Percentiles rank a stretch among this genome's conserved stretches.
Conservation (phyloP, 2,113 vertebrate species). For the Elaphurus davidianus region DNA sequence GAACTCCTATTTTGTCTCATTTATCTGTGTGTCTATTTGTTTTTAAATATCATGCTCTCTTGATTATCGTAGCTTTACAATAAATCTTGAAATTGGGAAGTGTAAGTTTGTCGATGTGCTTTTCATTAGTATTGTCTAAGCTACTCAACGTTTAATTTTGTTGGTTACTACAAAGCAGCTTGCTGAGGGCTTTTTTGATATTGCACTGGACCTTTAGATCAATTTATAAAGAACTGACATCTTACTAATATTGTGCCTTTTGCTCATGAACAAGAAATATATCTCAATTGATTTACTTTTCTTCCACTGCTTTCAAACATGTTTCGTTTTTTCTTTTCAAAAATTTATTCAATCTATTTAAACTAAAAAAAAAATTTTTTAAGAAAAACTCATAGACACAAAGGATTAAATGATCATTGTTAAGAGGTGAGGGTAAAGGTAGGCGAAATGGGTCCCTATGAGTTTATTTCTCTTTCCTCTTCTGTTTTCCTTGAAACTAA, state of each 20-base stretch:
- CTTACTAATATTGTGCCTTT: neutral
- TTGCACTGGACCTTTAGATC: neutral
- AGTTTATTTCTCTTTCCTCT: conserved; percentile 39
- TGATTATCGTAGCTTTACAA: neutral
- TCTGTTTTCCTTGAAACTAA: conserved; percentile 37
- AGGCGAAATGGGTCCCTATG: neutral
- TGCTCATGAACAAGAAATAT: neutral
- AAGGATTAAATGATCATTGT: neutral
- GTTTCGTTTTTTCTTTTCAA: neutral
- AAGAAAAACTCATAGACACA: neutral
- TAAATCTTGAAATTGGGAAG: neutral
- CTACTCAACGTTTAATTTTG: neutral
- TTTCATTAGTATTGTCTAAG: neutral
- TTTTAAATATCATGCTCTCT: neutral
- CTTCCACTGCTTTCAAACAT: neutral
- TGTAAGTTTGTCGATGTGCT: neutral
- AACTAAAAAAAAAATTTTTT: neutral
- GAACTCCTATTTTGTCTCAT: neutral
- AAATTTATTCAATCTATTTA: neutral
- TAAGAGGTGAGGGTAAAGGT: neutral
- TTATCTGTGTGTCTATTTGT: neutral
- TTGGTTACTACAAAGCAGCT: neutral
- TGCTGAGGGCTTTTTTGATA: neutral
- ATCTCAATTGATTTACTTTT: neutral
- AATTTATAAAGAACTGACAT: neutral